Evolutionary conservation across 2,888 invertebrate species (phyloP).

Genomic region (Scaptomyza cyrtandrae): DNA sequence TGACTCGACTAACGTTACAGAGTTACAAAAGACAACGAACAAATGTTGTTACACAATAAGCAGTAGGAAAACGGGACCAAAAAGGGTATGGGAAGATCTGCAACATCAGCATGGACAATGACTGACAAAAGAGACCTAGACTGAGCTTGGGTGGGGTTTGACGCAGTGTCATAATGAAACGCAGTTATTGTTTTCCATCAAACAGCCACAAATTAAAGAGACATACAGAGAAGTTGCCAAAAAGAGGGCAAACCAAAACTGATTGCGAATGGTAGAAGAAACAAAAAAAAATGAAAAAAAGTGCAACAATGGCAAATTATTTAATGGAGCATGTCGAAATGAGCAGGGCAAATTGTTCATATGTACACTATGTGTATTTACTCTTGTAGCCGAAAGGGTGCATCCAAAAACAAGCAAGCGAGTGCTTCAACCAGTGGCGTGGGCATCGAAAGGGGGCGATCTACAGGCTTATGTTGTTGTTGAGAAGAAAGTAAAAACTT

Average conservation of each 20-base stretch:
- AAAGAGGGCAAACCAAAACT: slow-evolving; percentile 15
- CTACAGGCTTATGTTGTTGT: too few species aligned
- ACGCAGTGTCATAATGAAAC: slow-evolving; percentile 53
- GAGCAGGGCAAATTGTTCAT: slow-evolving; percentile 53
- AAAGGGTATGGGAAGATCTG: slow-evolving; percentile 40
- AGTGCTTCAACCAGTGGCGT: slow-evolving; percentile 29
- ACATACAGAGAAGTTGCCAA: neutral
- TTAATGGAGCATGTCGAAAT: slow-evolving; percentile 76
- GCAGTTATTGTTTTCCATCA: slow-evolving; percentile 57
- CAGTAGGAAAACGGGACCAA: slow-evolving; percentile 16
- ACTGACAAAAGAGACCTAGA: slow-evolving; percentile 1
- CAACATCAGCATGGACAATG: slow-evolving; percentile 44
- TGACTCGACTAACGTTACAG: slow-evolving; percentile 49
- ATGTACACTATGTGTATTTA: neutral
- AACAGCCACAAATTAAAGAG: slow-evolving; percentile 55
- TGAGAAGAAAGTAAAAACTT: neutral
- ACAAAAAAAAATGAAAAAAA: slow-evolving; percentile 11
- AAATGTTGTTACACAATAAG: slow-evolving; percentile 62
- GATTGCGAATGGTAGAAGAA: slow-evolving; percentile 26
- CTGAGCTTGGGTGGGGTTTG: too few species aligned
- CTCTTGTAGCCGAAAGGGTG: slow-evolving; percentile 51
- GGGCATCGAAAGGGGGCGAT: neutral
- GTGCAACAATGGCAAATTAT: slow-evolving; percentile 76
- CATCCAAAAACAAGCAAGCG: slow-evolving; percentile 25
- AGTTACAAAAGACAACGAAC: slow-evolving; percentile 6